Conservation (phyloP, 2,113 vertebrate genomes). For the Embiotoca jacksoni region DNA sequence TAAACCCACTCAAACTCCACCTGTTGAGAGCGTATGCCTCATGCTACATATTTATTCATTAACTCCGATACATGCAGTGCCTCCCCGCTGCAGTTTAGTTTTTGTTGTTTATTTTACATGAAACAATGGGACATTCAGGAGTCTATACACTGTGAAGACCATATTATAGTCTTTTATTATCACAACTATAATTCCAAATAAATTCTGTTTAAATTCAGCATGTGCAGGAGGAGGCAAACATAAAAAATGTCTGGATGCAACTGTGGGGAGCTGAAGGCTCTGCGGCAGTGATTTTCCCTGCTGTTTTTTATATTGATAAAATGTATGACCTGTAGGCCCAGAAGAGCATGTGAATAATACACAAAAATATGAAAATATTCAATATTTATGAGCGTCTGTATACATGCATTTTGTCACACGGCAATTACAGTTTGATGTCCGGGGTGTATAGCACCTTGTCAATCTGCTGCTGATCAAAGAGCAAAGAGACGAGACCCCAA, state of each 20-base stretch:
- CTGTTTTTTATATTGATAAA: slow-evolving; percentile 27
- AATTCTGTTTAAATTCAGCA: no score
- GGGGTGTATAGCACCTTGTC: slow-evolving; percentile 18
- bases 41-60: neutral
- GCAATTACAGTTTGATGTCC: neutral
- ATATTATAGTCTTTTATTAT: neutral
- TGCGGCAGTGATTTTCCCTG: slow-evolving; percentile 17
- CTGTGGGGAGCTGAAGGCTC: slow-evolving; percentile 38
- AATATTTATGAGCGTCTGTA: neutral
- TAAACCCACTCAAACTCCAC: slow-evolving; percentile 24
- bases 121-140: neutral
- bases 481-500: neutral
- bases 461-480: slow-evolving; percentile 45
- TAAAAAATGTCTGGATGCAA: slow-evolving; percentile 10
- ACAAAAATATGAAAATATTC: neutral
- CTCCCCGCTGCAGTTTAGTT: neutral
- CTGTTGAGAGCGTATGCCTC: slow-evolving; percentile 8
- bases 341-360: slow-evolving; percentile 3
- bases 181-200: neutral
- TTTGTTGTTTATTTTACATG: neutral
- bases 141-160: neutral
- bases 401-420: neutral
- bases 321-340: slow-evolving; percentile 23
- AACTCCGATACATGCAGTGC: neutral
- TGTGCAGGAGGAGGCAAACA: no score